Evolutionary conservation across 1,140 invertebrate genomes (phyloP).

Genomic region (Lutraria rhynchaena): DNA sequence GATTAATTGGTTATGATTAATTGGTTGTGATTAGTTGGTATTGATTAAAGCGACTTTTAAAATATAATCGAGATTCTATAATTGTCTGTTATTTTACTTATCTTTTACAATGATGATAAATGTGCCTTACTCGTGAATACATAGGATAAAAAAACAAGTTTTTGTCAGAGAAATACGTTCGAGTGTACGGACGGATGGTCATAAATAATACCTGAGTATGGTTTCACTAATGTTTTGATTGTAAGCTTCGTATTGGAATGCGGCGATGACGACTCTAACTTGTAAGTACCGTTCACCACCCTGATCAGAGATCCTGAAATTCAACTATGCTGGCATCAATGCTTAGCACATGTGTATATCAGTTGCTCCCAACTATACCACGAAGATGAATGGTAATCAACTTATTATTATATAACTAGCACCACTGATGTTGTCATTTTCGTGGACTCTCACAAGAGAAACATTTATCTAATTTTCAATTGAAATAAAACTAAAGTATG

Average conservation of each 20-base stretch:
- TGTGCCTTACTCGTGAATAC: not conserved
- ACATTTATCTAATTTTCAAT: no score
- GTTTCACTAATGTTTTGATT: not conserved
- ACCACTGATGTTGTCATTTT: no score
- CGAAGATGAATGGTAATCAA: no score
- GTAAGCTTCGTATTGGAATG: not conserved
- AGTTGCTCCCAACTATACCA: no score
- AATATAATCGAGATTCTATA: not conserved
- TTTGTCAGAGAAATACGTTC: not conserved
- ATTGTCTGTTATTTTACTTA: not conserved
- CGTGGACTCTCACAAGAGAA: no score
- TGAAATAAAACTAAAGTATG: no score
- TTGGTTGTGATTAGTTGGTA: not conserved
- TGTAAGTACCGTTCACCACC: slow-evolving; percentile 2
- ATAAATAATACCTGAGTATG: slow-evolving; percentile 13
- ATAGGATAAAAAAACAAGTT: not conserved
- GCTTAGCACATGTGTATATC: no score
- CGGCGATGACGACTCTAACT: slow-evolving; percentile 3
- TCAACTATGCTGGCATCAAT: no score
- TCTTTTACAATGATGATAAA: not conserved
- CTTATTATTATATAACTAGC: no score
- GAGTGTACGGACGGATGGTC: not conserved
- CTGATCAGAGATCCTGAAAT: no score
- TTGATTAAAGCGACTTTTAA: not conserved
- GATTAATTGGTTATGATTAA: no score